Conservation (phyloP, 2,888 invertebrate species). For the Crocallis elinguaria region DNA sequence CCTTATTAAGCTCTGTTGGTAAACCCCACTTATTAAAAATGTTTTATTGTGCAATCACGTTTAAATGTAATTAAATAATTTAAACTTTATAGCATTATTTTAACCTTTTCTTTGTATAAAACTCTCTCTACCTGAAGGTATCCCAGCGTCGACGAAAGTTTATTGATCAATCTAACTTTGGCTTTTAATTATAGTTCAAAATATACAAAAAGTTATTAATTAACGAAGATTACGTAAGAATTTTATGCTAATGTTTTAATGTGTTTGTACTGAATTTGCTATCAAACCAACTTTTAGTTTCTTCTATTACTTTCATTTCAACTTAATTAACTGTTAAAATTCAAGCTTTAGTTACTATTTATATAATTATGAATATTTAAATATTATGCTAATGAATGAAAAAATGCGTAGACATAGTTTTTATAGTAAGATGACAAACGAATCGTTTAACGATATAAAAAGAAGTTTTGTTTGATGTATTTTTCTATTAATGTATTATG, state of each 20-base stretch:
- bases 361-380: constrained; percentile 15
- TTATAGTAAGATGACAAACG: not conserved
- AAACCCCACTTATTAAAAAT: constrained; percentile 18
- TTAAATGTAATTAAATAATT: constrained; percentile 33
- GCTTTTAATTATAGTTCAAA: constrained; percentile 4
- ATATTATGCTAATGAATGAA: constrained; percentile 1
- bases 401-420: not conserved
- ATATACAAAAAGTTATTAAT: constrained; percentile 9
- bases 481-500: not conserved
- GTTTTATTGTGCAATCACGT: constrained; percentile 31
- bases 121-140: constrained; percentile 26
- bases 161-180: constrained; percentile 9
- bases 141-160: constrained; percentile 34
- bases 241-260: not conserved
- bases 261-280: constrained; percentile 8
- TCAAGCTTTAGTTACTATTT: constrained; percentile 3
- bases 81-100: constrained; percentile 21
- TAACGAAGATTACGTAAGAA: constrained; percentile 13
- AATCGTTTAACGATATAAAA: not conserved
- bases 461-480: too few relatives aligned
- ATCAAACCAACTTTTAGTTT: too few relatives aligned
- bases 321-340: constrained; percentile 4
- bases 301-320: too few relatives aligned
- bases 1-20: too few relatives aligned
- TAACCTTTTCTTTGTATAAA: constrained; percentile 29